Conservation (phyloP, 1,140 invertebrate species). For the Mycetomoellerius zeteki region DNA sequence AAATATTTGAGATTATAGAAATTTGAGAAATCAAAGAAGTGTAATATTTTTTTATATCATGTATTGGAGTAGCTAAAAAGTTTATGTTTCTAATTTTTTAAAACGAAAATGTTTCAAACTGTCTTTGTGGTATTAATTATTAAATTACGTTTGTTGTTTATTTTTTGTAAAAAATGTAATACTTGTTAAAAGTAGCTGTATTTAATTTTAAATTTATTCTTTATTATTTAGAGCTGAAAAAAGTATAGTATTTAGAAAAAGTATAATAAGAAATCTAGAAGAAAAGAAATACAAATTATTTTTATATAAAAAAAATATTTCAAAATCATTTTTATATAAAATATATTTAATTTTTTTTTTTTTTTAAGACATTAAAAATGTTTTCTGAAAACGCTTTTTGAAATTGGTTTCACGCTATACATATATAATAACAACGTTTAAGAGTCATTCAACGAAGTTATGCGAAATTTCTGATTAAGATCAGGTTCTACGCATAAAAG, state of each 20-base stretch:
- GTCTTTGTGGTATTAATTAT: neutral
- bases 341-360: neutral
- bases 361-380: too few relatives aligned
- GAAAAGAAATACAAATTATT: neutral
- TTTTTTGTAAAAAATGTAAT: constrained; percentile 4
- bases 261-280: neutral
- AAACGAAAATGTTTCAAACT: neutral
- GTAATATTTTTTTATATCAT: neutral
- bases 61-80: neutral
- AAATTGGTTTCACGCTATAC: neutral
- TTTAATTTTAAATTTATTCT: constrained; percentile 13
- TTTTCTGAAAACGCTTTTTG: neutral
- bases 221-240: neutral
- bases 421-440: constrained; percentile 1
- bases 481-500: constrained; percentile 2
- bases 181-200: neutral
- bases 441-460: neutral
- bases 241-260: neutral
- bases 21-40: neutral
- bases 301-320: too few relatives aligned
- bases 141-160: neutral
- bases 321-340: neutral
- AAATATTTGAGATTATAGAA: neutral
- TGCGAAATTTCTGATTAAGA: constrained; percentile 5
- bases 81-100: neutral